Evolutionary conservation across 2,113 vertebrate species (phyloP), one percentile per base, ranked within the genome.

Genomic region (Antennarius striatus): DNA sequence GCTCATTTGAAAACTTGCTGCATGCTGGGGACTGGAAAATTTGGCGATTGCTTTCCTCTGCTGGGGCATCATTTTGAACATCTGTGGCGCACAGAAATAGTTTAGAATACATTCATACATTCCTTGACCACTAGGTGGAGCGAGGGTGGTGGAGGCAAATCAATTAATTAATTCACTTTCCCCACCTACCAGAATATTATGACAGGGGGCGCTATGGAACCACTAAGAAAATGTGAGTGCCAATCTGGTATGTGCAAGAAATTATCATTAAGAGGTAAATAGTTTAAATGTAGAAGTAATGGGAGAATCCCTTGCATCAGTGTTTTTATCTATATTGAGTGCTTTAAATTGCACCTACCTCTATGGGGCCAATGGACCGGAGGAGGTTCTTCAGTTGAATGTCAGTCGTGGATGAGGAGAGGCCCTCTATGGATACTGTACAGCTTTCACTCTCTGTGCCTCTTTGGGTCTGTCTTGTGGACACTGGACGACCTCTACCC

Each of bases 21-120:
- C 98, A 0, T 99, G 96, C 30, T 95, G 92, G 36, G 96, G 94
- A 53, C 89, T 94, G 89, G 93, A 93, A 83, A 98, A 99, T 73
- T 91, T 98, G 3, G 98, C 98, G 29, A 99, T 85, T 75, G 98
- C 97, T 92, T 98, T 99, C 90, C 97, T 93, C 56, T 98, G 97
- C 79, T 96, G 95, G 42, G 96, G 98, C 68, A 98, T 91, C 97
- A 99, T 96, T 88, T 95, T 94, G 77, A 98, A 95, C 93, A 93
- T 97, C 98, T 99, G 77, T 36, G 32, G 32, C 22, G 62, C 17
- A 55, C 12, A 63, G 14, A 65, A 14, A 66, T 15, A 67, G 49
- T 40, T n/a, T n/a, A 14, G 17, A 22, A 39, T 7, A 56, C 14
- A 59, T 30, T 43, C 15, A 68, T 30, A 32, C 48, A 55, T 32